phyloP scores from a whole-genome alignment of 2,113 vertebrate genomes.

The Leptobrachium leishanense region DNA sequence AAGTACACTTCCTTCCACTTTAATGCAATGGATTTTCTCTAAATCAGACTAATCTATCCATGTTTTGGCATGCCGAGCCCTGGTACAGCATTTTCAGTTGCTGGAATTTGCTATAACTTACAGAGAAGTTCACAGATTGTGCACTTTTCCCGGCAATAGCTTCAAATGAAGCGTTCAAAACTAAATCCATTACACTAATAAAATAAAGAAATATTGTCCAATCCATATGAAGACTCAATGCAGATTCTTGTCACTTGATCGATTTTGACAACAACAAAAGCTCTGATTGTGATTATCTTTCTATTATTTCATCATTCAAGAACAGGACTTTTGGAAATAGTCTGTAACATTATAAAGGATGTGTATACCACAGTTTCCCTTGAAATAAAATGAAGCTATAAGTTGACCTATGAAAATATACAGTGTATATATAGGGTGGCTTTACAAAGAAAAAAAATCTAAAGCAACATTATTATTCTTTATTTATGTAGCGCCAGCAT shows the following conservation, averaged over 20 bases:
- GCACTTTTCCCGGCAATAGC: constrained; percentile 34
- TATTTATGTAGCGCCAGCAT: no score
- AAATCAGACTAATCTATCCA: constrained; percentile 10
- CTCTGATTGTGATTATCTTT: background rate
- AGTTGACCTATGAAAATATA: no score
- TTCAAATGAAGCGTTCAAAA: constrained; percentile 35
- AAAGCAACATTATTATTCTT: no score
- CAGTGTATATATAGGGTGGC: no score
- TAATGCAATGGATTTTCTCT: constrained; percentile 11
- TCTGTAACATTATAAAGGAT: no score
- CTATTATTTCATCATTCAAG: no score
- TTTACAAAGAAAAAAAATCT: no score
- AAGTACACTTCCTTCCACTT: background rate
- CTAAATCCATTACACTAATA: constrained; percentile 43
- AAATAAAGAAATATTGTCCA: constrained; percentile 33
- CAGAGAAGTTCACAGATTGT: constrained; percentile 36
- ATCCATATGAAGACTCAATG: constrained; percentile 10
- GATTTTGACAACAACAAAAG: constrained; percentile 8
- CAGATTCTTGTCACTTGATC: constrained; percentile 8
- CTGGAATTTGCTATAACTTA: constrained; percentile 43
- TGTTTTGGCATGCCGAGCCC: constrained; percentile 22
- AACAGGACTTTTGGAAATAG: no score
- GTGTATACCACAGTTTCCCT: no score
- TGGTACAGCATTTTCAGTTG: constrained; percentile 19
- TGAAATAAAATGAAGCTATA: no score